These are phyloP conservation scores for mouse (Mus musculus) DNA, from an alignment of 2,113 vertebrate species.

Conservation along the genomic window DNA sequence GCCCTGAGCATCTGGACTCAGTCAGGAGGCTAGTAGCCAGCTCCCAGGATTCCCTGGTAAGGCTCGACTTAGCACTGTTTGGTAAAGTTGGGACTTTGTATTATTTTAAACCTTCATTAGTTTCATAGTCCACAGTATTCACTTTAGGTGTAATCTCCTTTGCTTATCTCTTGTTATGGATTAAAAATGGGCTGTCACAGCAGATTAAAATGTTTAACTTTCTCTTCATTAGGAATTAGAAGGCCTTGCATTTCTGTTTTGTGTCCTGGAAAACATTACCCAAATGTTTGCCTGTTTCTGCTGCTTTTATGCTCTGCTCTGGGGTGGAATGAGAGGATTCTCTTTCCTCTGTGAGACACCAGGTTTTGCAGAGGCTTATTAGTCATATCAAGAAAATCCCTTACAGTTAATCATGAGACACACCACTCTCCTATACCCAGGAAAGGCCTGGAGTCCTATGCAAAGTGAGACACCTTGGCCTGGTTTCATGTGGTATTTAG, in stretches of 20 bases:
- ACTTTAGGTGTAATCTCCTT: neutral
- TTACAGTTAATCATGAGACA: neutral
- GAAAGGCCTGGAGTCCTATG: neutral
- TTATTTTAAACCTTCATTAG: neutral
- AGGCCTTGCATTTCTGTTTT: neutral
- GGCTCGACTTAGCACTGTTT: rapidly evolving
- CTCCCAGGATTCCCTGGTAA: neutral
- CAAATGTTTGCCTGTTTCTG: neutral
- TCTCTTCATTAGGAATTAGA: neutral
- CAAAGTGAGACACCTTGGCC: neutral
- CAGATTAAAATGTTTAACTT: neutral
- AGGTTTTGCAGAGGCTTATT: neutral
- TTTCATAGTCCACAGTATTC: neutral
- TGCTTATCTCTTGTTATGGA: neutral
- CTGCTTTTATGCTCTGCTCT: neutral
- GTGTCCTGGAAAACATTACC: neutral
- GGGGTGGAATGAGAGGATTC: neutral
- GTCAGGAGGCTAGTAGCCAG: too few relatives aligned
- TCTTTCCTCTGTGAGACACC: neutral
- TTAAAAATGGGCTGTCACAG: neutral
- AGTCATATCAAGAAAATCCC: neutral
- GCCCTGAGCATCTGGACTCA: too few relatives aligned
- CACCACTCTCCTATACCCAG: neutral
- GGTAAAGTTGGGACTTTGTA: neutral
- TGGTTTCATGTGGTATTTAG: neutral